Evolutionary conservation across 2,888 invertebrate species (phyloP).

Genomic region (Pachliopta kotzebuea): DNA sequence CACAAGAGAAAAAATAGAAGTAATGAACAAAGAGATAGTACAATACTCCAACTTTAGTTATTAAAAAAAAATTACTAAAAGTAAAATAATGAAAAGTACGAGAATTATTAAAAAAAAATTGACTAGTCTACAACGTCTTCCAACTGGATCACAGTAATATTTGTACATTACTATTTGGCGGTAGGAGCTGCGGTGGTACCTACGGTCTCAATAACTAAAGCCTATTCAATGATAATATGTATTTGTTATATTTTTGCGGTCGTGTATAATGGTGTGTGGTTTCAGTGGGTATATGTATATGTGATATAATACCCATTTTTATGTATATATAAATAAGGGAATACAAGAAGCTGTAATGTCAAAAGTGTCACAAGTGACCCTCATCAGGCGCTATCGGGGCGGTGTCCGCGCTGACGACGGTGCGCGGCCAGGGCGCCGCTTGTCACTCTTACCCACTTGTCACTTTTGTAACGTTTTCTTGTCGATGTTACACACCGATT

Average conservation of each 20-base stretch:
- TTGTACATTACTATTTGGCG: no score
- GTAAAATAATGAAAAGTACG: no score
- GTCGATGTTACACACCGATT: conserved; percentile 24
- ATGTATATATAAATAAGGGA: conserved; percentile 29
- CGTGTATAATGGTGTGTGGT: accelerated
- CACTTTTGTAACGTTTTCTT: conserved; percentile 32
- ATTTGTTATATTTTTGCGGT: background rate
- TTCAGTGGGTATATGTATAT: background rate
- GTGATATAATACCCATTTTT: background rate
- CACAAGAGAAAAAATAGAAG: no score
- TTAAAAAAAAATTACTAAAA: no score
- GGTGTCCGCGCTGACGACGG: conserved; percentile 46
- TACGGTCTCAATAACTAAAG: no score
- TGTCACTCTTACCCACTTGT: conserved; percentile 40
- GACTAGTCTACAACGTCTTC: no score
- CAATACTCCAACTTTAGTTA: no score
- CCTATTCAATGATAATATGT: no score
- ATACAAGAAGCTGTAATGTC: conserved; percentile 26
- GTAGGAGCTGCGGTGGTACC: no score
- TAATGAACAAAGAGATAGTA: no score
- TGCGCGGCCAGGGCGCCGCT: conserved; percentile 37
- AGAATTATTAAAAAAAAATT: no score
- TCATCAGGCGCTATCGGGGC: conserved; percentile 46
- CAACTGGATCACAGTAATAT: no score
- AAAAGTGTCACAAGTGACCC: conserved; percentile 41